Conservation (phyloP, 37 sponge, comb jelly and placozoan species). For the Cliona cf. orientalis region DNA sequence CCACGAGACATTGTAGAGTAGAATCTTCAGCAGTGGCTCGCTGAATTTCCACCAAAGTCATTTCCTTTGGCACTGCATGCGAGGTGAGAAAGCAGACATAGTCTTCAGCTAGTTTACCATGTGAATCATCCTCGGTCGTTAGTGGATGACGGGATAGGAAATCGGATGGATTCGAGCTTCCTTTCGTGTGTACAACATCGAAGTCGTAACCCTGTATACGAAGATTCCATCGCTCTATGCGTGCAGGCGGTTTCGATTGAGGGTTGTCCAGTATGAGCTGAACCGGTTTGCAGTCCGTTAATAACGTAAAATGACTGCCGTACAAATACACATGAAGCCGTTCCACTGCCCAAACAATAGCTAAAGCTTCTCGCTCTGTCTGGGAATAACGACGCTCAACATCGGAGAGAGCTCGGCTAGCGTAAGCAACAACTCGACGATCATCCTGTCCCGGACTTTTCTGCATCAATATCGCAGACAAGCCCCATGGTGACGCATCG, state of each 20-base stretch:
- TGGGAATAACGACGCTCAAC: conserved; percentile 40
- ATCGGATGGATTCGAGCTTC: conserved; percentile 39
- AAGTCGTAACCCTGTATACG: conserved; percentile 53
- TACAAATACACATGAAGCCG: conserved; percentile 63
- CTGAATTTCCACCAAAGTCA: conserved; percentile 30
- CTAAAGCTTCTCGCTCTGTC: conserved; percentile 42
- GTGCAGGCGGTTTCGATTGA: conserved; percentile 43
- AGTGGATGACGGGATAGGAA: conserved; percentile 44
- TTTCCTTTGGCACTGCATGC: conserved; percentile 33
- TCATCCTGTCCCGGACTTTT: conserved; percentile 1
- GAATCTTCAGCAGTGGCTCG: conserved; percentile 18
- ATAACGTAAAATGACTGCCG: conserved; percentile 51
- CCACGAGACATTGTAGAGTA: conserved; percentile 20
- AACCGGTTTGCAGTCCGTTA: conserved; percentile 54
- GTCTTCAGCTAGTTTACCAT: conserved; percentile 4
- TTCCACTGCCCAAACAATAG: conserved; percentile 46
- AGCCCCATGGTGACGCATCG: conserved; percentile 42
- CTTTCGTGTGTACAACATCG: conserved; percentile 26
- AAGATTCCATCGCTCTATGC: conserved; percentile 53
- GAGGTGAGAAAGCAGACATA: conserved; percentile 22
- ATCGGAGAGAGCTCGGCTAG: conserved; percentile 18
- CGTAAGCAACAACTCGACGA: conserved; percentile 29
- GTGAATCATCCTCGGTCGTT: background rate
- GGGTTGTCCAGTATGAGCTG: conserved; percentile 35
- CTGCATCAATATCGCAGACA: conserved; percentile 41